Conservation (phyloP, 2,113 vertebrate genomes). For the Chloropsis cyanopogon region DNA sequence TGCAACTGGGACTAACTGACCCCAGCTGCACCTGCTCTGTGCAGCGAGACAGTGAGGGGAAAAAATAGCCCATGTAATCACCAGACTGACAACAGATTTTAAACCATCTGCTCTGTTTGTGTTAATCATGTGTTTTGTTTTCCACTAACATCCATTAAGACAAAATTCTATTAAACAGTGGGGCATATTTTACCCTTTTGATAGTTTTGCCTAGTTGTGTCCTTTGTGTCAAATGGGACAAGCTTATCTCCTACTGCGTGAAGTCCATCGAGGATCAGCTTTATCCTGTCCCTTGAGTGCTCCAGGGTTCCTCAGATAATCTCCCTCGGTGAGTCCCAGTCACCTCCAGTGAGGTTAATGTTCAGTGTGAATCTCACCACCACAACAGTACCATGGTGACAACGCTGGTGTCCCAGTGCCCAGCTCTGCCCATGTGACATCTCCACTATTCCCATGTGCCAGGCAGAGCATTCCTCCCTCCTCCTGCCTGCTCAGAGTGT, state of each 20-base stretch:
- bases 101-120: slow-evolving; percentile 63
- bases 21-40: slow-evolving; percentile 24
- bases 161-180: slow-evolving; percentile 65
- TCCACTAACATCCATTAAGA: slow-evolving; percentile 61
- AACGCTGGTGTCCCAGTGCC: neutral
- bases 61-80: slow-evolving; percentile 44
- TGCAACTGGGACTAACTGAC: slow-evolving; percentile 51
- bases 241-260: neutral
- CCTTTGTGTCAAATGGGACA: neutral
- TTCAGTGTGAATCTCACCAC: neutral
- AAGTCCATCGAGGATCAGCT: neutral
- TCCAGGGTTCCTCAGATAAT: neutral
- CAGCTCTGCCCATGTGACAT: neutral
- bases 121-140: slow-evolving; percentile 64
- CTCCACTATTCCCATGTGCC: neutral
- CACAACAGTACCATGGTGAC: accelerated
- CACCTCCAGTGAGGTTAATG: neutral
- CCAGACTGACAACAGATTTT: slow-evolving; percentile 59
- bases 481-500: neutral
- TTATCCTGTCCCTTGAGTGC: neutral
- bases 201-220: slow-evolving; percentile 35
- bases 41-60: slow-evolving; percentile 17
- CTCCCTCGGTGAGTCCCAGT: neutral
- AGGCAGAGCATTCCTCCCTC: neutral
- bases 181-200: slow-evolving; percentile 63